These are phyloP conservation scores for Polypedilum pembai DNA, from an alignment of 1,140 invertebrate species.

Conservation along the genomic window DNA sequence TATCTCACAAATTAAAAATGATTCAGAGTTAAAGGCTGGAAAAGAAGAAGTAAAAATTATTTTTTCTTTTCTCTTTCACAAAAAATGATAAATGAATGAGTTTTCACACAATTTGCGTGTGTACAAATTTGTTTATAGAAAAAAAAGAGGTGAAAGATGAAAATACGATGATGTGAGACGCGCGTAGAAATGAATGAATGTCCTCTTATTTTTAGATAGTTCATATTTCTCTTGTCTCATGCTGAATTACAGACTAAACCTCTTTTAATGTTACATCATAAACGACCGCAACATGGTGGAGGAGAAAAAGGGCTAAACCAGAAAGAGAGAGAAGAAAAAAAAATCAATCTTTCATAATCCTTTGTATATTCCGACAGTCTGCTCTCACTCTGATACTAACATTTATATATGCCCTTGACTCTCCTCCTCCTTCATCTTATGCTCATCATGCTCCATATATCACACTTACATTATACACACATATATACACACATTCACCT, in stretches of 20 bases:
- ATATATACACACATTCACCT: background rate
- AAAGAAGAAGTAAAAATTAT: no score
- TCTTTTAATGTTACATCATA: background rate
- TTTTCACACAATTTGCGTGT: background rate
- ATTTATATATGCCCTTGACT: constrained; percentile 1
- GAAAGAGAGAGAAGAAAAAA: background rate
- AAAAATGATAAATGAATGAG: constrained; percentile 3
- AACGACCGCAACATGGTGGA: background rate
- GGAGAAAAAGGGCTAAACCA: background rate
- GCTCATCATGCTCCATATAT: background rate
- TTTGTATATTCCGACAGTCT: background rate
- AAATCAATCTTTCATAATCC: constrained; percentile 18
- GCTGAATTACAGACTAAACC: no score
- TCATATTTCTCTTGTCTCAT: background rate
- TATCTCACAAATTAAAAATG: no score
- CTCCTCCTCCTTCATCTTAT: background rate
- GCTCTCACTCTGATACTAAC: background rate
- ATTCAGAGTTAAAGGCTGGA: no score
- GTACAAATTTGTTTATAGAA: constrained; percentile 13
- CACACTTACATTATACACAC: background rate
- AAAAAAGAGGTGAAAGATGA: background rate
- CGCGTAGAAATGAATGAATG: background rate
- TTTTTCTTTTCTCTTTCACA: background rate
- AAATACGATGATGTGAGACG: background rate
- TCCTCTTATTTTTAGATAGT: constrained; percentile 18